A percentile compares a stretch with the other conserved stretches of the same genome.
Conservation (phyloP, 2,797 vertebrate genomes). For the Chrysocyon brachyurus region DNA sequence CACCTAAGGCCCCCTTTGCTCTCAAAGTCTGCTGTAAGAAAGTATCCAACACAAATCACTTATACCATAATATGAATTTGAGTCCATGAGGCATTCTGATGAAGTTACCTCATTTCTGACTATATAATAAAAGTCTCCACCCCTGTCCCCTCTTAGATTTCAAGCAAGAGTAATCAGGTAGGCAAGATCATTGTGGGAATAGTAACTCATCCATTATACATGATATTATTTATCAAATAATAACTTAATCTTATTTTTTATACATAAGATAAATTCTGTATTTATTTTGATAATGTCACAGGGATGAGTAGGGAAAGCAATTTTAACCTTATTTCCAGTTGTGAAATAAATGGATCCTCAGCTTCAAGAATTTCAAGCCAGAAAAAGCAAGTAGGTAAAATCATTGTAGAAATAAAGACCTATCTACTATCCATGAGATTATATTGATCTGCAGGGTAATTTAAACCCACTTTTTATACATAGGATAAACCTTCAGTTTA, state of each 20-base stretch:
- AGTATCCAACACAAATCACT: background rate
- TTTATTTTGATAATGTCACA: conserved; percentile 14
- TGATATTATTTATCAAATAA: background rate
- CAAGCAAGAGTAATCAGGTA: background rate
- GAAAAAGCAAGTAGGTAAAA: conserved; percentile 12
- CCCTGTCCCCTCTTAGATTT: background rate
- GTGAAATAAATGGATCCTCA: background rate
- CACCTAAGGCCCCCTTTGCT: background rate
- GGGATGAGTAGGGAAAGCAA: background rate
- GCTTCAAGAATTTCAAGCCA: conserved; percentile 39
- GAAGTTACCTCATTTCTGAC: background rate
- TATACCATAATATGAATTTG: background rate
- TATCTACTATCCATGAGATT: conserved; percentile 6
- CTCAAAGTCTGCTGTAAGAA: background rate
- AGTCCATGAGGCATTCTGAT: background rate
- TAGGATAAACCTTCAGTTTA: conserved; percentile 54
- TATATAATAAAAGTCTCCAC: background rate
- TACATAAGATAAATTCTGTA: background rate
- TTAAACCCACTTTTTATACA: conserved; percentile 48
- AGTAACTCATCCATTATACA: background rate
- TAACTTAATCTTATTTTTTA: conserved; percentile 31
- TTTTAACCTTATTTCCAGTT: conserved; percentile 37
- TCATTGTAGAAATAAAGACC: conserved; percentile 32
- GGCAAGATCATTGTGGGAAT: background rate
- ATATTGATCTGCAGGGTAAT: conserved; percentile 33